Evolutionary conservation across 2,113 vertebrate species (phyloP).

Genomic region (Paracanthobrama guichenoti): DNA sequence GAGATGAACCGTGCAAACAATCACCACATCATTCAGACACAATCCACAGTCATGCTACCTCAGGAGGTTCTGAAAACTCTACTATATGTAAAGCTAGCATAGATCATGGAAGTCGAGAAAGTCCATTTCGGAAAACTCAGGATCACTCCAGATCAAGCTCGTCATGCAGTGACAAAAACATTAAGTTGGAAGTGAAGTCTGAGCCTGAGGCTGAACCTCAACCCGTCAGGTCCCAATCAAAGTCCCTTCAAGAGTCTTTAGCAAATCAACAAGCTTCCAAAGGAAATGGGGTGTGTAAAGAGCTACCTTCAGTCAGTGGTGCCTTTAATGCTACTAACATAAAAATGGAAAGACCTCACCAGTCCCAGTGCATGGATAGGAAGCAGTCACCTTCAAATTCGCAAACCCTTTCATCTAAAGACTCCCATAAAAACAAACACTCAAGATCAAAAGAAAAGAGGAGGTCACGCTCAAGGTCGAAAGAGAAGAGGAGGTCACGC

Average conservation of each 20-base stretch:
- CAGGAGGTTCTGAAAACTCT: not conserved
- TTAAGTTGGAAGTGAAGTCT: constrained; percentile 69
- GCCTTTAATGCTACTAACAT: constrained; percentile 73
- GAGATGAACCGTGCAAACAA: not conserved
- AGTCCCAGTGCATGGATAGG: constrained; percentile 71
- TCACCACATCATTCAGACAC: constrained; percentile 6
- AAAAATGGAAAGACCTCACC: constrained; percentile 70
- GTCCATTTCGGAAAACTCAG: constrained; percentile 55
- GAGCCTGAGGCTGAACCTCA: constrained; percentile 71
- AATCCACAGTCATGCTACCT: not conserved
- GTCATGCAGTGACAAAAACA: constrained; percentile 67
- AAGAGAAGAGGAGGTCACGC: constrained; percentile 33
- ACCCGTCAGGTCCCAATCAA: constrained; percentile 66
- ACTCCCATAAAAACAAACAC: constrained; percentile 67
- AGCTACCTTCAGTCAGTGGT: constrained; percentile 67
- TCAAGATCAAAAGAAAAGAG: constrained; percentile 52
- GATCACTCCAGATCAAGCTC: constrained; percentile 69
- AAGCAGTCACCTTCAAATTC: constrained; percentile 74
- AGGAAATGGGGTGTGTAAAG: constrained; percentile 70
- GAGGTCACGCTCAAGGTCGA: constrained; percentile 46
- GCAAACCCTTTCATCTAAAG: constrained; percentile 71
- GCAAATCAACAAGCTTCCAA: constrained; percentile 55
- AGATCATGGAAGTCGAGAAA: constrained; percentile 40
- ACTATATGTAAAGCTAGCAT: not conserved
- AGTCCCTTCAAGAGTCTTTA: constrained; percentile 49